Conservation (phyloP, 1,140 invertebrate genomes). For the Aporrectodea caliginosa region DNA sequence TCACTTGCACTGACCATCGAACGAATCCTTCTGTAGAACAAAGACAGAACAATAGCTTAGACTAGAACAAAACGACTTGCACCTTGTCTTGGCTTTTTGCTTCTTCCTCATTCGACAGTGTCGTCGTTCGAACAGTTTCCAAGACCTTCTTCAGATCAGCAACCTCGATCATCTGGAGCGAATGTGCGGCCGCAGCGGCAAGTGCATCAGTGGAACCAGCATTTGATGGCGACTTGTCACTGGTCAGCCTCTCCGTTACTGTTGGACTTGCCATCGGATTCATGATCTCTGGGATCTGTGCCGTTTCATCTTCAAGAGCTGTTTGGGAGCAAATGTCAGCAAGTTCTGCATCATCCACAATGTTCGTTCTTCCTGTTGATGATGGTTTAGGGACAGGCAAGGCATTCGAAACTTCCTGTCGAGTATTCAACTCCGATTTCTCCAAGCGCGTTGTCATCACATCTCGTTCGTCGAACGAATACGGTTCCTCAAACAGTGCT, state of each 20-base stretch:
- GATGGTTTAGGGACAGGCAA: background rate
- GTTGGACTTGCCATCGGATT: background rate
- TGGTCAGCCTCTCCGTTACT: background rate
- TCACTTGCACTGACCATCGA: no score
- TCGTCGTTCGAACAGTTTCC: slow-evolving; percentile 2
- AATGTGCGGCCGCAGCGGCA: background rate
- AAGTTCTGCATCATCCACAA: background rate
- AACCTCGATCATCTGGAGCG: slow-evolving; percentile 9
- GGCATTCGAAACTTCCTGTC: background rate
- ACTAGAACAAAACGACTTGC: no score
- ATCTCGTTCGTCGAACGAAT: background rate
- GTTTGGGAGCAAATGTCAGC: no score
- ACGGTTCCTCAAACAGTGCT: slow-evolving; percentile 21
- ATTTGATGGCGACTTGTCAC: background rate
- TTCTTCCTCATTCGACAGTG: background rate
- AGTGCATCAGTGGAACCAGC: background rate
- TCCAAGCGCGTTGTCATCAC: no score
- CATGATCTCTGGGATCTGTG: background rate
- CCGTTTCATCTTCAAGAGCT: background rate
- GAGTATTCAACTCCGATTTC: background rate
- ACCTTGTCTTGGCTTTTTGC: background rate
- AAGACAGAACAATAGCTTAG: no score
- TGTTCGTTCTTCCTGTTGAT: background rate
- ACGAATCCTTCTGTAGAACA: no score
- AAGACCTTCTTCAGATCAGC: slow-evolving; percentile 21